Evolutionary conservation across 2,888 invertebrate species (phyloP).

Genomic region (Lycaena phlaeas): DNA sequence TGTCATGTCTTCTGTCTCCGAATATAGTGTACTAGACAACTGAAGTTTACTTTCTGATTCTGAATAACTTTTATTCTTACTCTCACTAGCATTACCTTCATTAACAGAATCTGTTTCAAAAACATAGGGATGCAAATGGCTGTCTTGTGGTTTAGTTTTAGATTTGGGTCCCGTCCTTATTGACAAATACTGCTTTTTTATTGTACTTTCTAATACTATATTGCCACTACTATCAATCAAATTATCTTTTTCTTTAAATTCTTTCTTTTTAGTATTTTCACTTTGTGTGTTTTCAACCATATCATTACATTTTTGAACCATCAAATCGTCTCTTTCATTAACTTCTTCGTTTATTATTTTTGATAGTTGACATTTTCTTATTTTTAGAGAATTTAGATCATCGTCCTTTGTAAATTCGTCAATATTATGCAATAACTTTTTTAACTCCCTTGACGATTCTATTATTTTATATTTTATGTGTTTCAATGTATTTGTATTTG

Average conservation of each 20-base stretch:
- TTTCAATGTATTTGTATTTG: conserved; percentile 14
- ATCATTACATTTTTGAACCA: conserved; percentile 39
- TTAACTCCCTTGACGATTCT: conserved; percentile 63
- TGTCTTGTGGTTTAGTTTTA: conserved; percentile 33
- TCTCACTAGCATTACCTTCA: conserved; percentile 34
- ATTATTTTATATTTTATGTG: conserved; percentile 27
- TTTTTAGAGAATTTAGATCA: conserved; percentile 74
- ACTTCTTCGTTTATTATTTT: conserved; percentile 57
- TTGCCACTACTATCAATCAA: conserved; percentile 14
- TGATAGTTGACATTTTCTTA: conserved; percentile 76
- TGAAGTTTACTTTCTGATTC: conserved; percentile 47
- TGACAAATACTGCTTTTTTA: conserved; percentile 18
- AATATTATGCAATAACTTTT: conserved; percentile 78
- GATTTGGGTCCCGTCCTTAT: conserved; percentile 42
- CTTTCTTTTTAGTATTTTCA: conserved; percentile 22
- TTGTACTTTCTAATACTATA: conserved; percentile 3
- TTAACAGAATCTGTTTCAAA: conserved; percentile 50
- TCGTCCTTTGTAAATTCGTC: conserved; percentile 80
- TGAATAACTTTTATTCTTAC: conserved; percentile 27
- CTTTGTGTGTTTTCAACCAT: conserved; percentile 21
- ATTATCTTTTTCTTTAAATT: conserved; percentile 32
- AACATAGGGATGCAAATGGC: conserved; percentile 40
- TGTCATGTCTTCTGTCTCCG: no score
- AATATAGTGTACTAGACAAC: conserved; percentile 42
- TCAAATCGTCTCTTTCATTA: conserved; percentile 26